Evolutionary conservation across 2,113 vertebrate genomes (phyloP), one percentile per base, ranked within the genome.

Genomic region (Calidris pugnax): DNA sequence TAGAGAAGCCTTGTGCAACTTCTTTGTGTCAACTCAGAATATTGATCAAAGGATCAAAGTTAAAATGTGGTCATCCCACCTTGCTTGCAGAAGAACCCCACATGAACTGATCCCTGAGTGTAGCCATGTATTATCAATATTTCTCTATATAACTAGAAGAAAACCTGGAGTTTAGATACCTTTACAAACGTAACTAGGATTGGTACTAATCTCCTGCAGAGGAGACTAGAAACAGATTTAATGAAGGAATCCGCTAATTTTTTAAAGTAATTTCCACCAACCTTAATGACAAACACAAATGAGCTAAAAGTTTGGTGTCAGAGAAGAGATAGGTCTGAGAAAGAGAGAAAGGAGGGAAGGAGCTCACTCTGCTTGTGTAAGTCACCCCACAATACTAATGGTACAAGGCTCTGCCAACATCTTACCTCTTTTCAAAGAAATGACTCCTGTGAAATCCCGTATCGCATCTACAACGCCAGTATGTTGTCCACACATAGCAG

Each of bases 371-470:
- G 43, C 23, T 17, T 3, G 0, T 10, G 12, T 10, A 10, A 85
- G 33, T 28, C 20, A 39, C 30, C 30, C 20, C 26, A 2, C 12
- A 55, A 33, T 16, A 71, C 9, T 0, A 24, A 37, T 7, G 17
- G 23, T 18, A 51, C 9, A 56, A 73, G 57, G 63, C 57, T 64
- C 33, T 47, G 48, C 35, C 56, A 85, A 11, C 19, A 45, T 6
- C 39, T 55, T 56, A 24, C 19, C 75, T 20, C 35, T 66, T 64
- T 69, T 53, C 53, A 73, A 56, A 76, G 28, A n/a, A n/a, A 78
- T 3, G 0, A n/a, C 59, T 68, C 0, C 0, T 47, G 13, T 75
- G 43, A 57, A 93, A 86, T 18, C 6, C 48, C 18, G 7, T 8
- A 10, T 4, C 16, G 18, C 33, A 72, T 3, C 68, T 51, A 9